A percentile compares a stretch with the other conserved stretches of the same genome.
phyloP scores from a whole-genome alignment of 2,113 vertebrate species.

The Eurystomus gularis region DNA sequence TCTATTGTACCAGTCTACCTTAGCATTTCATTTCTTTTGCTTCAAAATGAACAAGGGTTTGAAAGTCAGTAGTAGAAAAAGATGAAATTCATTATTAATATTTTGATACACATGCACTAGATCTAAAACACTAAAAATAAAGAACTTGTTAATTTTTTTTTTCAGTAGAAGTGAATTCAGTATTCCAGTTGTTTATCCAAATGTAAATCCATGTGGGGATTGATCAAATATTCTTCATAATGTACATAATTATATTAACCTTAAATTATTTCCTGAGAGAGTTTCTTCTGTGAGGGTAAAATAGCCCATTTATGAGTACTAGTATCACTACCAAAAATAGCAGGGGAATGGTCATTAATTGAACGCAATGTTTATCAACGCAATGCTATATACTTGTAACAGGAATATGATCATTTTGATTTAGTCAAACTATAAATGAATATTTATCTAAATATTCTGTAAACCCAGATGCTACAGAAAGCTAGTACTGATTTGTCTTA shows the following conservation, averaged over 20 bases:
- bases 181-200: background rate
- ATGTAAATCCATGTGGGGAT: background rate
- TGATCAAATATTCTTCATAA: background rate
- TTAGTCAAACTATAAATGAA: background rate
- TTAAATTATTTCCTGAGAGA: background rate
- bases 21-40: background rate
- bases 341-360: background rate
- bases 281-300: background rate
- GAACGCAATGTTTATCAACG: background rate
- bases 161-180: background rate
- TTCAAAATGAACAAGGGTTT: background rate
- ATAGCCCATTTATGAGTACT: background rate
- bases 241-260: background rate
- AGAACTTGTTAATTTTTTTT: background rate
- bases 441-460: conserved; percentile 32
- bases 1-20: background rate
- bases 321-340: background rate
- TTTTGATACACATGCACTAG: background rate
- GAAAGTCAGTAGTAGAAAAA: background rate
- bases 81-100: background rate
- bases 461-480: conserved; percentile 29
- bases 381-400: background rate
- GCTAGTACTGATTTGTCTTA: conserved; percentile 40
- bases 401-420: background rate
- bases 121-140: background rate